Evolutionary conservation across 2,797 vertebrate species (phyloP).

Genomic region (Thripadectes ignobilis): DNA sequence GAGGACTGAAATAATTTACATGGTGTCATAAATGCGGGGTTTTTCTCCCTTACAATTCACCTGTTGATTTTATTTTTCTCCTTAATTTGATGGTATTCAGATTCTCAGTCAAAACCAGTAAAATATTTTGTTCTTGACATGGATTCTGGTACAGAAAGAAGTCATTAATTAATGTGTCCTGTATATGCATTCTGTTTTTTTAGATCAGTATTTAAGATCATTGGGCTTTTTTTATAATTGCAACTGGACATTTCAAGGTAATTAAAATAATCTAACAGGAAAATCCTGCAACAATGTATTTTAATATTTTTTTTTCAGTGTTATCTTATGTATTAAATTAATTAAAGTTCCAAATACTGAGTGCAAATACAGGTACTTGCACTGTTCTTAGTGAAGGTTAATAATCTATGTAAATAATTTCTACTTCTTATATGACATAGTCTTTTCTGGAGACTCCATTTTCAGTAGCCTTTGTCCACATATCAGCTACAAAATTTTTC

Average conservation of each 20-base stretch:
- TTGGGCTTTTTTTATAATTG: not conserved
- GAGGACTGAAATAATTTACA: not conserved
- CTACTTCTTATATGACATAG: not conserved
- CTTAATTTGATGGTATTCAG: not conserved
- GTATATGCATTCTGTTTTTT: not conserved
- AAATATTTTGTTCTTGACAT: not conserved
- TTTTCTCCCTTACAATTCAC: not conserved
- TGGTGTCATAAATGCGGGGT: not conserved
- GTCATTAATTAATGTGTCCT: not conserved
- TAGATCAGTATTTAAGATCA: not conserved
- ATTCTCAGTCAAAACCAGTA: not conserved
- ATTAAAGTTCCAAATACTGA: not conserved
- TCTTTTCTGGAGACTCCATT: not conserved
- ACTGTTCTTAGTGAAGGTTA: not conserved
- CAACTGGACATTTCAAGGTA: not conserved
- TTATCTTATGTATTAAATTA: not conserved
- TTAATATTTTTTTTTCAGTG: not conserved
- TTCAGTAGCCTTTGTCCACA: not conserved
- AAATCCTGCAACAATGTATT: not conserved
- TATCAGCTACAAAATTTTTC: not conserved
- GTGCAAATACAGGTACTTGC: not conserved
- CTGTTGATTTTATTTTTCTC: accelerated
- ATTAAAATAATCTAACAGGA: not conserved
- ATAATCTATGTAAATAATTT: not conserved
- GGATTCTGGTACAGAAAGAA: not conserved